Conservation (phyloP, 1,140 invertebrate genomes). For the Orchestia grillus region DNA sequence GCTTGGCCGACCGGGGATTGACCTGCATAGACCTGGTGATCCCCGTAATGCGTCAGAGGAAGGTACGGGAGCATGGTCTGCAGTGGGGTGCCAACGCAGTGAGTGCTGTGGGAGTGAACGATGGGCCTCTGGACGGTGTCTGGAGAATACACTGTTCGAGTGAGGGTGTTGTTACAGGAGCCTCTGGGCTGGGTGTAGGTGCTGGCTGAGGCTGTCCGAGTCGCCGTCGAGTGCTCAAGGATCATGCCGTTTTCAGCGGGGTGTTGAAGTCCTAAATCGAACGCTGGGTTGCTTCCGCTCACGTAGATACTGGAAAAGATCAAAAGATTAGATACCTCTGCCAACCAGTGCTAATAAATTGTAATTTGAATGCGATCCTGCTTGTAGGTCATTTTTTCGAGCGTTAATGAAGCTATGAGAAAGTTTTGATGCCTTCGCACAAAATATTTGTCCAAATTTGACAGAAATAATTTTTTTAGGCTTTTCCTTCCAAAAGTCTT, state of each 20-base stretch:
- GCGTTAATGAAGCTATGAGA: too few species aligned
- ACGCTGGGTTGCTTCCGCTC: neutral
- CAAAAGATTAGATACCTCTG: neutral
- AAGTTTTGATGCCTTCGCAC: too few species aligned
- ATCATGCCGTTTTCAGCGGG: neutral
- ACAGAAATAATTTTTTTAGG: neutral
- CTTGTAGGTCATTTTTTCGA: too few species aligned
- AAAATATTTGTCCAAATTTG: neutral
- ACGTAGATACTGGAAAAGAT: neutral
- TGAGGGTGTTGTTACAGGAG: neutral
- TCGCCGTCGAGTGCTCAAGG: neutral
- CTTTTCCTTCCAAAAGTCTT: too few species aligned
- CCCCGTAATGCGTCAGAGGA: neutral
- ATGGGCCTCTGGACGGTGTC: neutral
- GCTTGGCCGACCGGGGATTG: neutral
- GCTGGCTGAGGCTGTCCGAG: neutral
- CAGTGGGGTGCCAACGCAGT: neutral
- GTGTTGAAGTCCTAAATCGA: neutral
- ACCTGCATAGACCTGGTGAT: neutral
- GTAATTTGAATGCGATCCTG: neutral
- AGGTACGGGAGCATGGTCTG: neutral
- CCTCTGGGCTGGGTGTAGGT: neutral
- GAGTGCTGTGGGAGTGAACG: slow-evolving; percentile 8
- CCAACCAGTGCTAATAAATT: neutral
- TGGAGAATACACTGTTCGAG: neutral